Percentiles rank a stretch among this genome's conserved stretches.
Evolutionary conservation across 2,797 vertebrate genomes (phyloP).

Genomic region (Lacerta viridis): DNA sequence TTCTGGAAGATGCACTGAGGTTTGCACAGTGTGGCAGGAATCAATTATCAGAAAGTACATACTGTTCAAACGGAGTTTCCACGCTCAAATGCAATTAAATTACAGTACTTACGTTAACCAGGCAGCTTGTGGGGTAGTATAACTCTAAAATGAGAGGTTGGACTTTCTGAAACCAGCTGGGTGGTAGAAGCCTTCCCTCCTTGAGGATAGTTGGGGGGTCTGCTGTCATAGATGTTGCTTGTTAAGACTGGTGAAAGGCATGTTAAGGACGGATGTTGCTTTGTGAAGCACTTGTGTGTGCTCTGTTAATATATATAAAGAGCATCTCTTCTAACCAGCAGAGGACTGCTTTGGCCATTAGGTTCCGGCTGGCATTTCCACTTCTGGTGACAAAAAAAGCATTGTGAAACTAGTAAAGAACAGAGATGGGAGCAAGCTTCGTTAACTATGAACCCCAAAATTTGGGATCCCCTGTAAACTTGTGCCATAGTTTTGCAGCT

Average conservation of each 20-base stretch:
- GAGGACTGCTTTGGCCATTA: not conserved
- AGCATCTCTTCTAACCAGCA: not conserved
- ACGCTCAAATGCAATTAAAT: not conserved
- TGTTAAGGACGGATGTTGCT: constrained; percentile 78
- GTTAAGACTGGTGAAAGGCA: constrained; percentile 82
- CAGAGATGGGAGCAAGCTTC: too few relatives aligned
- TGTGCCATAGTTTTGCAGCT: too few relatives aligned
- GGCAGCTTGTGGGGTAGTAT: constrained; percentile 57
- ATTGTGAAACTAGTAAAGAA: not conserved
- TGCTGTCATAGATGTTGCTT: constrained; percentile 70
- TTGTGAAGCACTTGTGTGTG: not conserved
- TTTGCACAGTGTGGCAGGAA: not conserved
- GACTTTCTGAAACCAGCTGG: constrained; percentile 64
- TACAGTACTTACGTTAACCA: constrained; percentile 56
- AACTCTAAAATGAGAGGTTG: constrained; percentile 50
- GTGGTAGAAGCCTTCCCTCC: constrained; percentile 66
- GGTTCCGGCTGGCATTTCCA: not conserved
- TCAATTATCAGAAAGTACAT: not conserved
- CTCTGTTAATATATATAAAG: not conserved
- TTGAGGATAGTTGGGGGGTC: constrained; percentile 63
- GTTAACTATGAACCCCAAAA: too few relatives aligned
- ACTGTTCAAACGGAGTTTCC: not conserved
- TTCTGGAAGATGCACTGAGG: not conserved
- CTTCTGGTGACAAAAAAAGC: not conserved
- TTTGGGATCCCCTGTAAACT: too few relatives aligned